Conservation (phyloP, 2,797 vertebrate genomes). For the Danio aesculapii region DNA sequence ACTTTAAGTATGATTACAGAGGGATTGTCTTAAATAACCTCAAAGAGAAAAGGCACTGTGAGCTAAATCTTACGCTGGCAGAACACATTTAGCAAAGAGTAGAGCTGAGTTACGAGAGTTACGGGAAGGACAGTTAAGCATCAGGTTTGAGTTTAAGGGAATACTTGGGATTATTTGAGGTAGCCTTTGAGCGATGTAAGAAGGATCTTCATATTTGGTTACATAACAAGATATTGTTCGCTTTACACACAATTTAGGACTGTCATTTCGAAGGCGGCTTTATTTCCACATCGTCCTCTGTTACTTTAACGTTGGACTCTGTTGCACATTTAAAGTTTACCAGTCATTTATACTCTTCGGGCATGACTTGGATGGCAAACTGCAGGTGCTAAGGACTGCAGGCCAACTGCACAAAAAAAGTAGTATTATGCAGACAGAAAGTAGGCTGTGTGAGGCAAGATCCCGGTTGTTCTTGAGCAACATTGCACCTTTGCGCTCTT, state of each 20-base stretch:
- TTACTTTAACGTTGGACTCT: constrained; percentile 23
- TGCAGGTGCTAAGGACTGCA: not conserved
- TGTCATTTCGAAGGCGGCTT: not conserved
- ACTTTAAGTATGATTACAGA: constrained; percentile 58
- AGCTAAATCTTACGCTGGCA: constrained; percentile 59
- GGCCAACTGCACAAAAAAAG: constrained; percentile 12
- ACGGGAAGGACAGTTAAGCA: constrained; percentile 55
- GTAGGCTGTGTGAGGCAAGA: constrained; percentile 25
- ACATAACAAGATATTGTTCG: constrained; percentile 12
- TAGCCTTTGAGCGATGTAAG: constrained; percentile 45
- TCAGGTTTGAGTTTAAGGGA: constrained; percentile 47
- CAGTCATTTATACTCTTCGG: constrained; percentile 4
- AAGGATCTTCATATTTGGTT: constrained; percentile 27
- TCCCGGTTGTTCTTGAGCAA: constrained; percentile 2
- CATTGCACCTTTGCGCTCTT: not conserved
- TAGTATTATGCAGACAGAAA: constrained; percentile 2
- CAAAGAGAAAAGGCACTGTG: constrained; percentile 55
- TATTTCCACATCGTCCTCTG: not conserved
- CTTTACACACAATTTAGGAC: constrained; percentile 9
- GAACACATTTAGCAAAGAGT: constrained; percentile 56
- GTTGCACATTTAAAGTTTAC: constrained; percentile 9
- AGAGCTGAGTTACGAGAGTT: constrained; percentile 50
- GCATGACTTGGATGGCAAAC: not conserved
- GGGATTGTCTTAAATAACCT: constrained; percentile 58
- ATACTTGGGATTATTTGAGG: constrained; percentile 55